Evolutionary conservation across 2,113 vertebrate genomes (phyloP).

Genomic region (Cairina moschata): DNA sequence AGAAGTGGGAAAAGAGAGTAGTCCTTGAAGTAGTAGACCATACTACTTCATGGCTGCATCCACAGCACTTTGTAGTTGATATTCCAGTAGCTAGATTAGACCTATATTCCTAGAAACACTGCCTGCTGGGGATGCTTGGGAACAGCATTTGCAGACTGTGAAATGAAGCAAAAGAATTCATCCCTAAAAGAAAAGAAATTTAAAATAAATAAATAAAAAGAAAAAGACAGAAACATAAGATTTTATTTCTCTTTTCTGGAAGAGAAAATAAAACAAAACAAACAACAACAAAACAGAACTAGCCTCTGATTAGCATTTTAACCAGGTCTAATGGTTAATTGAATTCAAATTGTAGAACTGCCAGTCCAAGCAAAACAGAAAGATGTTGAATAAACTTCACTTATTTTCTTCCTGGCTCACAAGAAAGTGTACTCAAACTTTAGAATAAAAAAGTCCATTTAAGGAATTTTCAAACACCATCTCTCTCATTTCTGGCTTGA

Average conservation of each 20-base stretch:
- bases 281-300: not conserved
- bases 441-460: not conserved
- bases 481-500: not conserved
- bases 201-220: not conserved
- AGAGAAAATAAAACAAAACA: not conserved
- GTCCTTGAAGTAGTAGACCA: not conserved
- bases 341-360: not conserved
- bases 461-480: not conserved
- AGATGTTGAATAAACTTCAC: not conserved
- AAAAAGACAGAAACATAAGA: too few relatives aligned
- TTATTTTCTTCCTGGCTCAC: not conserved
- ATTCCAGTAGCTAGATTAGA: not conserved
- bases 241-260: not conserved
- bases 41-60: not conserved
- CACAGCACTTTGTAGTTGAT: not conserved
- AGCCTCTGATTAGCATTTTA: not conserved
- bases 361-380: not conserved
- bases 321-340: not conserved
- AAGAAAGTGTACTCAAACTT: accelerated
- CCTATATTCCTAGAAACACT: not conserved
- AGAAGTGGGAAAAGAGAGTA: not conserved
- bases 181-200: not conserved
- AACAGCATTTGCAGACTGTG: not conserved
- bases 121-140: not conserved
- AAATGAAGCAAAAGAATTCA: not conserved